A percentile compares a stretch with the other conserved stretches of the same genome.
Evolutionary conservation across 2,888 invertebrate species (phyloP).

Genomic region (Amblyjoppa proteus): DNA sequence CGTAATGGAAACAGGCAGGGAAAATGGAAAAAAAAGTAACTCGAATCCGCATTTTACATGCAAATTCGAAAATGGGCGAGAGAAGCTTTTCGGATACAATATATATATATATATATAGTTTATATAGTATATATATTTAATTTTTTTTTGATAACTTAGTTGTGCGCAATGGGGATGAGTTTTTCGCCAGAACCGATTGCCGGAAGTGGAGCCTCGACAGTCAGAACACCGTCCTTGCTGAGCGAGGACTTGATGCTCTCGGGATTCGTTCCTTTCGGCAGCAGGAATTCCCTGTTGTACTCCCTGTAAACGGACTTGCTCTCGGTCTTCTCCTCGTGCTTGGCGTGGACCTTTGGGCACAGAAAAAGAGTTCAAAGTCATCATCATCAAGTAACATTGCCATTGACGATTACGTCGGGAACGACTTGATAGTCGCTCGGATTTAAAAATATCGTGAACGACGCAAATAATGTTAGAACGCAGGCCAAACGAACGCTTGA

Average conservation of each 20-base stretch:
- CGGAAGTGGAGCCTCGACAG: slow-evolving; percentile 98
- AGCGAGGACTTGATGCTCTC: slow-evolving; percentile 98
- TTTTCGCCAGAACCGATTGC: slow-evolving; percentile 93
- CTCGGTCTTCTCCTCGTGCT: slow-evolving; percentile 99
- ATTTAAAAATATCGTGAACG: not conserved
- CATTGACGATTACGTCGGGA: not conserved
- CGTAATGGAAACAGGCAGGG: slow-evolving; percentile 21
- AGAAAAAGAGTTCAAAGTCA: slow-evolving; percentile 19
- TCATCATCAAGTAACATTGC: not conserved
- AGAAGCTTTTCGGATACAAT: slow-evolving; percentile 61
- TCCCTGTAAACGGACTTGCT: slow-evolving; percentile 98
- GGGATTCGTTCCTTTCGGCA: slow-evolving; percentile 98
- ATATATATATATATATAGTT: slow-evolving; percentile 45
- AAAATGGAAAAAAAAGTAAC: slow-evolving; percentile 27
- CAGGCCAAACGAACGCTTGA: slow-evolving; percentile 33
- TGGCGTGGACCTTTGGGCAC: slow-evolving; percentile 94
- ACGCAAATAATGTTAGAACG: not conserved
- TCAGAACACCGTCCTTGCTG: slow-evolving; percentile 98
- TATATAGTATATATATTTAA: slow-evolving; percentile 45
- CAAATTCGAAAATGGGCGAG: slow-evolving; percentile 50
- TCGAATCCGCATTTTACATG: slow-evolving; percentile 24
- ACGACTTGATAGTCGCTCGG: not conserved
- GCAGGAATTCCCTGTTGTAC: slow-evolving; percentile 98
- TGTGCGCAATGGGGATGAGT: slow-evolving; percentile 93
- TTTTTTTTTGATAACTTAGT: slow-evolving; percentile 81